Evolutionary conservation across 2,888 invertebrate species (phyloP).

Genomic region (Spialia ferax): DNA sequence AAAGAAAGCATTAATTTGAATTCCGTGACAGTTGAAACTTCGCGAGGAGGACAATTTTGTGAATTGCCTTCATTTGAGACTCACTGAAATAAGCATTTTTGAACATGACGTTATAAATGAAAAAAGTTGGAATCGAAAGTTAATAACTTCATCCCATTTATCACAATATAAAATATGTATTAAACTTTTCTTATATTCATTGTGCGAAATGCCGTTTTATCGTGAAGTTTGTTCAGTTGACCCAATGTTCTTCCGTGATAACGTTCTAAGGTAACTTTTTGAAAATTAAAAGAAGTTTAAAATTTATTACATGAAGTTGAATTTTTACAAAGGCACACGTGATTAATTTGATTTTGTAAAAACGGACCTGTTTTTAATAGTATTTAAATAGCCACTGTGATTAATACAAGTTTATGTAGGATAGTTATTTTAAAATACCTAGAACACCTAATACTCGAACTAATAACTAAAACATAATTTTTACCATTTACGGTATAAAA

Average conservation of each 20-base stretch:
- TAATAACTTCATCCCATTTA: slow-evolving; percentile 86
- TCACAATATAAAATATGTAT: slow-evolving; percentile 72
- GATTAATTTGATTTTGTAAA: too few species aligned
- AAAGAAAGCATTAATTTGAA: slow-evolving; percentile 84
- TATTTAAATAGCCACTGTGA: too few species aligned
- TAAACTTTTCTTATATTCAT: slow-evolving; percentile 62
- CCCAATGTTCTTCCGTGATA: slow-evolving; percentile 11
- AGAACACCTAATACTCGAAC: too few species aligned
- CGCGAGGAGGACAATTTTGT: slow-evolving; percentile 79
- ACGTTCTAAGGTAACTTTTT: slow-evolving; percentile 5
- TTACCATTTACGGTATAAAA: too few species aligned
- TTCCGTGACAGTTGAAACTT: slow-evolving; percentile 82
- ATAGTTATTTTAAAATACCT: too few species aligned
- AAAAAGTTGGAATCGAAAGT: slow-evolving; percentile 84
- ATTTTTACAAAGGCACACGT: too few species aligned
- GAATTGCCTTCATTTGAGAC: slow-evolving; percentile 81
- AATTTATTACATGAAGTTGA: neutral
- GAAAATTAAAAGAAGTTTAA: neutral
- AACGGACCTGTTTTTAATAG: too few species aligned
- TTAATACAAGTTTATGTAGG: too few species aligned
- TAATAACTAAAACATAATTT: too few species aligned
- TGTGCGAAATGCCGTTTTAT: slow-evolving; percentile 39
- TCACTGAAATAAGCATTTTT: slow-evolving; percentile 77
- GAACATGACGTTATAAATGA: slow-evolving; percentile 84
- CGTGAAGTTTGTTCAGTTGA: slow-evolving; percentile 22